Base-by-base conservation (phyloP, 2,888 invertebrate species). In the Drosophila longiperda region DNA sequence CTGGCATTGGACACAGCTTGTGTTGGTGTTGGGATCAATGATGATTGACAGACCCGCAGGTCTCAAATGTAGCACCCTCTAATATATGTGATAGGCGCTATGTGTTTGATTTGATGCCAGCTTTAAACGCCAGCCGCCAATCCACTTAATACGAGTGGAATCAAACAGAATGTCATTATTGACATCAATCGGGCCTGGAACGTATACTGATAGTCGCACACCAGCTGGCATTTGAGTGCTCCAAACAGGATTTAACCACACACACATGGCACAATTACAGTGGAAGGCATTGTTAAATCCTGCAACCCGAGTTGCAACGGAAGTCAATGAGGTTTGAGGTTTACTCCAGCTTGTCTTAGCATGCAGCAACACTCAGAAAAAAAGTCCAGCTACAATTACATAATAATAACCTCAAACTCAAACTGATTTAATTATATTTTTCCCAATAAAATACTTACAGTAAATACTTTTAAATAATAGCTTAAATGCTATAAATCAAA, bases 61-160 rank as follows among this genome's bases (percentile, higher is more conserved):
- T 55, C 29, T 29, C 55, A 32, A 29, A 61, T 38, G 38, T 38
- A 40, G n/a, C 42, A 53, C 11, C 33, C 20, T 45, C 11, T 5
- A 8, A 15, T 17, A 23, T 33, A 23, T 61, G 57, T 54, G 50
- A 32, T 15, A 40, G 32, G 65, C 64, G 55, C 73, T 61, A 73
- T 88, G 70, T 70, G 64, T 80, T 72, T 86, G 83, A 86, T 88
- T 75, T 88, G 81, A 68, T 78, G 81, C 66, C 78, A 65, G 73
- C 81, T 77, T 77, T 73, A 36, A 73, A 59, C 71, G 55, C 57
- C 70, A 64, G 53, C 71, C 71, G 65, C 70, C 81, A 68, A 74
- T 71, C 75, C 70, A 82, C 75, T 75, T 78, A 80, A 72, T 72
- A 57, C 59, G 55, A 59, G 75, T 50, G 68, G 48, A 61, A 59